Base-by-base conservation (phyloP, 2,113 vertebrate species). In the Oryzias curvinotus region DNA sequence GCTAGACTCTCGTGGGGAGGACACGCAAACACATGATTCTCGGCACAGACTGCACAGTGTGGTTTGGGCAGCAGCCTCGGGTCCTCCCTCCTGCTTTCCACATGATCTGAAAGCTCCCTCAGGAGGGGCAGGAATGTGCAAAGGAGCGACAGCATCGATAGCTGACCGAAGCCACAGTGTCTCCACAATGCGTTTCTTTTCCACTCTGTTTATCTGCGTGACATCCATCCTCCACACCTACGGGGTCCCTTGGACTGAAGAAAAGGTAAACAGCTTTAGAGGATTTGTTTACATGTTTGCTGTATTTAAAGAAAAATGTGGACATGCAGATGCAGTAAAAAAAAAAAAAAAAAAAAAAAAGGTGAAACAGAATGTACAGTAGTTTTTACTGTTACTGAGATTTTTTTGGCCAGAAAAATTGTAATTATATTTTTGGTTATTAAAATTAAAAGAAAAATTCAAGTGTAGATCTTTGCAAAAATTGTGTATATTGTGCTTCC, bases 81-180 rank as follows among this genome's bases (percentile, higher is more conserved):
- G 81, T 82, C 80, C 87, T 85, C 78, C 85, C 87, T 88, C 84
- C 79, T 87, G 86, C 73, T 30, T 65, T 89, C 88, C 92, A 92
- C 90, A 89, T 92, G 92, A 92, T 90, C 85, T 21, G 57, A 68
- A 59, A 81, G 78, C 75, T 67, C 50, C 51, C 58, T 62, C 68
- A 82, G 68, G 61, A 68, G 45, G 60, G 53, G 16, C 43, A 64
- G 81, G 78, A 85, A 85, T 84, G 83, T 70, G 66, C 62, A 81
- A 51, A 68, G 65, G 44, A 75, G 50, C 57, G 30, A 48, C 77
- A 7, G 10, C 68, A 68, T 26, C 77, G 68, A 85, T 78, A 80
- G 53, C 75, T 23, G 78, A 55, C 58, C 61, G 65, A 17, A 60
- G 76, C 55, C 41, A 25, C 41, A 28, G 61, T 57, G 12, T 44